A percentile compares a stretch with the other conserved stretches of the same genome.
Conservation (phyloP, 92 coral and sea anemone species). For the Porites rus region DNA sequence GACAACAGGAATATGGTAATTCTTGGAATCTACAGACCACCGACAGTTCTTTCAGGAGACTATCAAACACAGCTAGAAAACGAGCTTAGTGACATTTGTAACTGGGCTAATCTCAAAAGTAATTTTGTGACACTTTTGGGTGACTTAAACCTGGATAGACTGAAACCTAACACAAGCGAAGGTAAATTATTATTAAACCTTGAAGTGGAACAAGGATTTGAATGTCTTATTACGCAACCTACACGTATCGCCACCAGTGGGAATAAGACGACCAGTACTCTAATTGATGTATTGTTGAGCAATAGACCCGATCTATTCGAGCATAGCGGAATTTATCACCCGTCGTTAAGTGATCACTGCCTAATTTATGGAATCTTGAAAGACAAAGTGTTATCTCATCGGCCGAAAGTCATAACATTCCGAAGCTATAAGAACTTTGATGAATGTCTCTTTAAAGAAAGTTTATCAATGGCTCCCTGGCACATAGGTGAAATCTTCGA, state of each 20-base stretch:
- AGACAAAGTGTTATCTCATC: neutral
- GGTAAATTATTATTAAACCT: constrained; percentile 58
- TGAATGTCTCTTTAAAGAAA: constrained; percentile 30
- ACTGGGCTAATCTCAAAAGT: too few species aligned
- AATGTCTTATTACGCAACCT: constrained; percentile 50
- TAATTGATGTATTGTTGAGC: constrained; percentile 22
- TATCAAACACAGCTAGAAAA: too few species aligned
- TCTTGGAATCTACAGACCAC: too few species aligned
- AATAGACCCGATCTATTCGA: constrained; percentile 38
- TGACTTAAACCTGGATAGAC: too few species aligned
- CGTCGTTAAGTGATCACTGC: constrained; percentile 31
- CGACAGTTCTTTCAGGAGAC: too few species aligned
- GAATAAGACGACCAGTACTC: constrained; percentile 11
- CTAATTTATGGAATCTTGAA: constrained; percentile 23
- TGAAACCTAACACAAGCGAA: constrained; percentile 10
- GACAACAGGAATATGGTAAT: too few species aligned
- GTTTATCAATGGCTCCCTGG: constrained; percentile 52
- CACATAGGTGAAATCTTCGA: constrained; percentile 9
- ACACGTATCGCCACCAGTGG: constrained; percentile 47
- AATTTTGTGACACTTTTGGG: too few species aligned
- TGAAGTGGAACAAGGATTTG: constrained; percentile 65
- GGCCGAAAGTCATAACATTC: too few species aligned
- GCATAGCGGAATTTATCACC: constrained; percentile 28
- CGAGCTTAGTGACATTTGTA: too few species aligned
- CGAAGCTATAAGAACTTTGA: neutral